Conservation (phyloP, 2,888 invertebrate species). For the Mayetiola destructor region DNA sequence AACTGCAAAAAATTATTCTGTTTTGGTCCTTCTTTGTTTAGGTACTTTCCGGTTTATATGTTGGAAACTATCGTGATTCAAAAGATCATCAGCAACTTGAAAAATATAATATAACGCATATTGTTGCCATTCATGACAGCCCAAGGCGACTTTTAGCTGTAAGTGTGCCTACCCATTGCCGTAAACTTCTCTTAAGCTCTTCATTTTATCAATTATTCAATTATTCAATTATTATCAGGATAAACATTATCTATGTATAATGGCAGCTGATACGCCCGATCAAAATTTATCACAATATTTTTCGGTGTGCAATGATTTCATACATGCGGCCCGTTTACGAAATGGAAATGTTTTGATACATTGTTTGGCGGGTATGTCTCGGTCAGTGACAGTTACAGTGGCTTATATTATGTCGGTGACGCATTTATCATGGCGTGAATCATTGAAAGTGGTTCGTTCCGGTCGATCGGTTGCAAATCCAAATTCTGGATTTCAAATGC, state of each 20-base stretch:
- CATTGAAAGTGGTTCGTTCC: slow-evolving; percentile 81
- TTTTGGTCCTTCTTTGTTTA: slow-evolving; percentile 31
- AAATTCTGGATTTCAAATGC: slow-evolving; percentile 88
- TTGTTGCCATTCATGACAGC: slow-evolving; percentile 89
- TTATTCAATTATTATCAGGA: slow-evolving; percentile 48
- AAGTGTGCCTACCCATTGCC: slow-evolving; percentile 36
- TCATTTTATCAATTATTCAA: background rate
- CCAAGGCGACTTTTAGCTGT: slow-evolving; percentile 76
- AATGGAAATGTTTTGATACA: slow-evolving; percentile 89
- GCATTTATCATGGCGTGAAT: slow-evolving; percentile 77
- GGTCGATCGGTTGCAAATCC: slow-evolving; percentile 90
- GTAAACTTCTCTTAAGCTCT: background rate
- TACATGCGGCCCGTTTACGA: slow-evolving; percentile 77
- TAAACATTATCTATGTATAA: slow-evolving; percentile 87
- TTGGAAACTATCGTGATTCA: slow-evolving; percentile 91
- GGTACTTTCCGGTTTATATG: slow-evolving; percentile 88
- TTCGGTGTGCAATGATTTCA: slow-evolving; percentile 88
- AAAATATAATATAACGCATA: slow-evolving; percentile 84
- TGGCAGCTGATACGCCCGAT: slow-evolving; percentile 89
- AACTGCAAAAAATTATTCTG: too few species aligned
- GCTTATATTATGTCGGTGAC: slow-evolving; percentile 95
- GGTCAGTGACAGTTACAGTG: slow-evolving; percentile 89
- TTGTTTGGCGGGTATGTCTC: slow-evolving; percentile 92
- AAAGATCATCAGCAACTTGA: slow-evolving; percentile 81
- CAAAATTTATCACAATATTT: slow-evolving; percentile 91